Evolutionary conservation across 2,888 invertebrate species (phyloP), one percentile per base, ranked within the genome.

Genomic region (Malthinus seriepunctatus): DNA sequence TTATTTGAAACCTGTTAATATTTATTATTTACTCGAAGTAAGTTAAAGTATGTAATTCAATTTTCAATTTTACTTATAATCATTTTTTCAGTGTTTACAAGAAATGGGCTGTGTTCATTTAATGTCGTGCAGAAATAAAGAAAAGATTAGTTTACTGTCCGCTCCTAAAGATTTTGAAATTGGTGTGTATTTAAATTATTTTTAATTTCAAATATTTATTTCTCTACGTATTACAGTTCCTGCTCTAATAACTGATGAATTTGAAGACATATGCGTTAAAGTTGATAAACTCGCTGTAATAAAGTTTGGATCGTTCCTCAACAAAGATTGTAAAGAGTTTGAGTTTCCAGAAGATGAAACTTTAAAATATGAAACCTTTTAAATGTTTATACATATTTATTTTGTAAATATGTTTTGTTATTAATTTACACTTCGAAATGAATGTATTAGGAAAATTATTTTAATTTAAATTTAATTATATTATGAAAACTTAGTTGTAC

Each of bases 1-100:
- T 14, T 86, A 84, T 63, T 72, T 92, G 54, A 86, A 87, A 65
- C 89, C 90, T 0, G 84, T 86, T 34, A 85, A 87, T 67, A 78
- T 86, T 1, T 77, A 81, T 60, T 85, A 85, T 72, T 74, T 89
- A 38, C 67, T 87, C 2, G 86, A 88, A 81, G 87, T 88, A 73
- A 72, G 69, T 65, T 49, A 32, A 38, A 33, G 51, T 51, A 51
- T 60, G 3, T 44, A 10, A 56, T 47, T 8, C 39, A 14, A 14
- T 55, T 32, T 32, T 47, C 37, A 38, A 51, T 9, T 35, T 53
- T 73, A 68, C 74, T 72, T 59, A 65, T 76, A 42, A 42, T 56
- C 72, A 60, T 66, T 77, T 51, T 75, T 81, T 34, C 74, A 88
- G 81, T 77, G 86, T 57, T 74, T 88, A 14, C 71, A 79, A 53